Evolutionary conservation across 2,113 vertebrate species (phyloP).

Genomic region (Mus pahari): DNA sequence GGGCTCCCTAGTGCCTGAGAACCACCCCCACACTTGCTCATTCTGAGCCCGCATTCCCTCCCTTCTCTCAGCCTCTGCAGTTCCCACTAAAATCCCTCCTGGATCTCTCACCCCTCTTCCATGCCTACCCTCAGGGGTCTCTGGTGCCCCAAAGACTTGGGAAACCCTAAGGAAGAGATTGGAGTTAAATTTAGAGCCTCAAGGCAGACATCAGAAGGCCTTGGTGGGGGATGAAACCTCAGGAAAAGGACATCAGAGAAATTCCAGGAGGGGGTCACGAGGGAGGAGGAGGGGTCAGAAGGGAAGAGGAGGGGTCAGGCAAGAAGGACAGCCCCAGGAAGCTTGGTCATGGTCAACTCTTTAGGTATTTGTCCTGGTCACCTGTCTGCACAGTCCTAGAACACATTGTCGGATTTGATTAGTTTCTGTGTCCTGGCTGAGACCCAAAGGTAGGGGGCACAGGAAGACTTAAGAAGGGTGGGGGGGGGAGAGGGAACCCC

Average conservation of each 20-base stretch:
- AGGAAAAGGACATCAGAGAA: not conserved
- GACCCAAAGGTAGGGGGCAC: not conserved
- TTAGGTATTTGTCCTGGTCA: not conserved
- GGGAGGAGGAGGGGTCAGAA: not conserved
- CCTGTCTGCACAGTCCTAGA: constrained; percentile 1
- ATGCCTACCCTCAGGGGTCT: not conserved
- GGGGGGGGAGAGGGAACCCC: not conserved
- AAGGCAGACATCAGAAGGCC: not conserved
- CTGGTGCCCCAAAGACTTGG: not conserved
- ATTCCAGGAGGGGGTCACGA: not conserved
- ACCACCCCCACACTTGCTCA: not conserved
- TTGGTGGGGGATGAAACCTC: not conserved
- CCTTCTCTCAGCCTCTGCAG: not conserved
- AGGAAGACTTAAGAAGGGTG: not conserved
- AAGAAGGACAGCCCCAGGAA: not conserved
- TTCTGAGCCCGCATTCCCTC: not conserved
- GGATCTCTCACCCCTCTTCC: rapidly evolving
- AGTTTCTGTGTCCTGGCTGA: constrained; percentile 59
- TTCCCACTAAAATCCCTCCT: not conserved
- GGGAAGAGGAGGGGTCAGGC: not conserved
- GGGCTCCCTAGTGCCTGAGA: not conserved
- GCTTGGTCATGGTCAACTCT: not conserved
- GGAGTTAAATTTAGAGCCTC: not conserved
- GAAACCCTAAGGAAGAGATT: not conserved
- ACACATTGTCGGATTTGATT: constrained; percentile 4